Evolutionary conservation across 2,888 invertebrate genomes (phyloP).

Genomic region (Rhaphigaster nebulosa): DNA sequence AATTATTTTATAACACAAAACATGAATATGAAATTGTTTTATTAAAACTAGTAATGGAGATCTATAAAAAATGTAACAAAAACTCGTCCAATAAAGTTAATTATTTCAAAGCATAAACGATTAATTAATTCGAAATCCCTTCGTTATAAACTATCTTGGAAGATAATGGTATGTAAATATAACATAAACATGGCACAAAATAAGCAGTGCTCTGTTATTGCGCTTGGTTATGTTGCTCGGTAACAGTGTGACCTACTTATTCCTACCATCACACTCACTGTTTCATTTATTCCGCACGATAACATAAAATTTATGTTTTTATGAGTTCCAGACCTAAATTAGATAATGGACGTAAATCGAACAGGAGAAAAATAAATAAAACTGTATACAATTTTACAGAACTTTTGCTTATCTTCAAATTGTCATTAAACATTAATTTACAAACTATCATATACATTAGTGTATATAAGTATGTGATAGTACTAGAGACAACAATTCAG

Average conservation of each 20-base stretch:
- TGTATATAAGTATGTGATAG: too few relatives aligned
- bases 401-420: too few relatives aligned
- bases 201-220: slow-evolving; percentile 34
- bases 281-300: slow-evolving; percentile 11
- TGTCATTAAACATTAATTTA: too few relatives aligned
- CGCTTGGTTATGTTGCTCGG: slow-evolving; percentile 26
- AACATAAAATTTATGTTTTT: slow-evolving; percentile 16
- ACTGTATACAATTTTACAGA: too few relatives aligned
- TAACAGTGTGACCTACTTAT: slow-evolving; percentile 23
- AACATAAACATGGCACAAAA: slow-evolving; percentile 31
- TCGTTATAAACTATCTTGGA: not conserved
- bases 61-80: not conserved
- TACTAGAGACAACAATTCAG: too few relatives aligned
- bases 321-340: not conserved
- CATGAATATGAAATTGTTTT: too few relatives aligned
- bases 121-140: not conserved
- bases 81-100: not conserved
- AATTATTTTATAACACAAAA: too few relatives aligned
- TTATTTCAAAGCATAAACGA: not conserved
- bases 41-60: not conserved
- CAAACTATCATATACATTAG: not conserved
- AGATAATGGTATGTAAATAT: slow-evolving; percentile 38
- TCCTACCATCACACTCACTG: not conserved
- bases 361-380: not conserved
- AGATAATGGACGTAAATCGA: not conserved